Conservation (phyloP, 30 jellyfish, hydroid and myxozoan genomes). For the Turritopsis dohrnii region DNA sequence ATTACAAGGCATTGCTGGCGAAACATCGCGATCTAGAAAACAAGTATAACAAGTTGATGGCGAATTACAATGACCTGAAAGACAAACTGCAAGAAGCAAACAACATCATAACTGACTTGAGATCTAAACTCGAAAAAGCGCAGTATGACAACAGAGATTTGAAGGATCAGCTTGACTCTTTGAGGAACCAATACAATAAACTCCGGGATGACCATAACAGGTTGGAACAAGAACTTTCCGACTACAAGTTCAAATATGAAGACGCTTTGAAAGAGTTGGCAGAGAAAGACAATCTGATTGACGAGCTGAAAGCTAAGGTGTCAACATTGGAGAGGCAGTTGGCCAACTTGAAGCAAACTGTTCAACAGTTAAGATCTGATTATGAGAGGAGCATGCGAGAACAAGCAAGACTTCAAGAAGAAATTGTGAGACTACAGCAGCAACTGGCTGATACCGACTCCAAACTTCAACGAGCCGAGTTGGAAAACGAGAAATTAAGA, state of each 20-base stretch:
- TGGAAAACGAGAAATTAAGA: conserved; percentile 65
- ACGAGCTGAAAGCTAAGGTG: conserved; percentile 63
- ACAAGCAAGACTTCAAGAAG: conserved; percentile 76
- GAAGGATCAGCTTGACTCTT: conserved; percentile 59
- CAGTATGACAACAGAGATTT: conserved; percentile 70
- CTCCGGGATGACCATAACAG: conserved; percentile 71
- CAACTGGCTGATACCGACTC: conserved; percentile 65
- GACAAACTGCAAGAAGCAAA: conserved; percentile 55
- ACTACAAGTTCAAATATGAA: conserved; percentile 66
- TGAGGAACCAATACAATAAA: conserved; percentile 40
- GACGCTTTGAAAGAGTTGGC: conserved; percentile 81
- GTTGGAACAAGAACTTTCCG: conserved; percentile 84
- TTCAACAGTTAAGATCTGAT: conserved; percentile 63
- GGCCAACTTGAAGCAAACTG: conserved; percentile 63
- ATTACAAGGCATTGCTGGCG: conserved; percentile 59
- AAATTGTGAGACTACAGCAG: conserved; percentile 60
- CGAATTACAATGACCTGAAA: conserved; percentile 51
- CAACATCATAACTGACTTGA: conserved; percentile 56
- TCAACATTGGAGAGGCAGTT: conserved; percentile 63
- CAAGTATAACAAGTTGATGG: conserved; percentile 58
- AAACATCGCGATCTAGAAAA: conserved; percentile 70
- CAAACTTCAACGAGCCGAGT: conserved; percentile 57
- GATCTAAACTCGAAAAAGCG: conserved; percentile 57
- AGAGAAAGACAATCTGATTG: conserved; percentile 66
- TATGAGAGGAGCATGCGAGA: conserved; percentile 91